Conservation (phyloP, 2,888 invertebrate species). For the Allacma fusca region DNA sequence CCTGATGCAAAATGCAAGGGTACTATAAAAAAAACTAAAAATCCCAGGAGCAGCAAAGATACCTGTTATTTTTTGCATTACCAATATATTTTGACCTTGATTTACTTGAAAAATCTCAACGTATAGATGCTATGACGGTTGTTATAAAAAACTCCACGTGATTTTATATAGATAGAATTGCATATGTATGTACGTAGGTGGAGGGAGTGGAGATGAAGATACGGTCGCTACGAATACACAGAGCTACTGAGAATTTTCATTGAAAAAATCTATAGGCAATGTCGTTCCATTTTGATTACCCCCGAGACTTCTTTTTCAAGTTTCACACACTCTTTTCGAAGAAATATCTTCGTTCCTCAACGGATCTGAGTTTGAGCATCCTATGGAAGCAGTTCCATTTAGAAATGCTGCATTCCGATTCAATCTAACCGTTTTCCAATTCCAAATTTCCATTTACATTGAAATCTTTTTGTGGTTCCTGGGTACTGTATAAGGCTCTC, state of each 20-base stretch:
- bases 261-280: conserved; percentile 27
- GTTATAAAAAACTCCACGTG: too few relatives aligned
- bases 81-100: too few relatives aligned
- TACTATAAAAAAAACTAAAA: too few relatives aligned
- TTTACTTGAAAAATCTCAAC: too few relatives aligned
- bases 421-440: conserved; percentile 35
- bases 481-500: neutral
- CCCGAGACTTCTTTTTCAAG: conserved; percentile 35
- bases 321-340: conserved; percentile 15
- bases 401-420: conserved; percentile 25
- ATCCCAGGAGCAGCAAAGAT: too few relatives aligned
- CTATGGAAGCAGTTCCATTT: conserved; percentile 18
- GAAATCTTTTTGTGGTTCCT: neutral
- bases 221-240: neutral
- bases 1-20: too few relatives aligned
- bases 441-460: conserved; percentile 15
- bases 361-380: conserved; percentile 21
- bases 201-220: too few relatives aligned
- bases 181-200: too few relatives aligned
- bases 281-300: conserved; percentile 47
- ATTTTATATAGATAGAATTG: too few relatives aligned
- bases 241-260: neutral
- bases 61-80: too few relatives aligned
- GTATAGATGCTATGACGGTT: too few relatives aligned
- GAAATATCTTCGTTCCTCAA: conserved; percentile 11